Evolutionary conservation across 2,888 invertebrate species (phyloP).

Genomic region (Heliconius aoede): DNA sequence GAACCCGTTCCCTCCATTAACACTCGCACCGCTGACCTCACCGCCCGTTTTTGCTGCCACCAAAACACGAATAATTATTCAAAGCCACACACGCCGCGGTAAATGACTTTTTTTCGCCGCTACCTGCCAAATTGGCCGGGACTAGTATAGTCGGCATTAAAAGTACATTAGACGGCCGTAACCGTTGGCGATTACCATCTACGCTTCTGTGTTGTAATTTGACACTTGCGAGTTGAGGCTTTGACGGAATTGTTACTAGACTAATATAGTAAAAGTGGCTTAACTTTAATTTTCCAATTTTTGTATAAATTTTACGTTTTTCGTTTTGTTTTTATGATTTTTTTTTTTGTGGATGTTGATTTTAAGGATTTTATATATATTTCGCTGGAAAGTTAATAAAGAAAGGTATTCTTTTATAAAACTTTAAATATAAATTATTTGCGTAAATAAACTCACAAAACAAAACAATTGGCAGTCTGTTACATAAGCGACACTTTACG

Average conservation of each 20-base stretch:
- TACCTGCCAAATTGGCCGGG: constrained; percentile 67
- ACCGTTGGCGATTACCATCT: constrained; percentile 63
- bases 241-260: constrained; percentile 30
- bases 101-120: constrained; percentile 68
- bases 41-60: constrained; percentile 48
- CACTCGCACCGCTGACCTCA: background rate
- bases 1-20: background rate
- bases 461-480: background rate
- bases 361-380: no score
- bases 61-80: constrained; percentile 70
- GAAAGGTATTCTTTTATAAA: no score
- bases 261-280: background rate
- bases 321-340: no score
- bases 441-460: no score
- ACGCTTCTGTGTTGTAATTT: constrained; percentile 49
- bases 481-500: background rate
- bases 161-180: constrained; percentile 72
- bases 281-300: background rate
- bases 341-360: no score
- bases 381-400: no score
- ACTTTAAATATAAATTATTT: no score
- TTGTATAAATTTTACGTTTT: no score
- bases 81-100: constrained; percentile 71
- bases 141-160: constrained; percentile 66
- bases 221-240: constrained; percentile 25